Evolutionary conservation across 2,888 invertebrate genomes (phyloP).

Genomic region (Himalopsyche tibetana): DNA sequence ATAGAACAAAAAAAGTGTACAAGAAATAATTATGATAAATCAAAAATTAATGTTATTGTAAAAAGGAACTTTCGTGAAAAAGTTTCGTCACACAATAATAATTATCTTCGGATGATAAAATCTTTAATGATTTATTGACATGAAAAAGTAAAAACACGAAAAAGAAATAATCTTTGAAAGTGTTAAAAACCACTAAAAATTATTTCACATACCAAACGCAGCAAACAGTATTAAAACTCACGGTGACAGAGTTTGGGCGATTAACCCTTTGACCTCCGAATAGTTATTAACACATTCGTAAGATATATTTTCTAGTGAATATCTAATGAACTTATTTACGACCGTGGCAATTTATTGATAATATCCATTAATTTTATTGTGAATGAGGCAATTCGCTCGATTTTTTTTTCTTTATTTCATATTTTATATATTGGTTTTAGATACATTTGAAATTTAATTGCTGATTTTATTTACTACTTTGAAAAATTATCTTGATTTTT

Average conservation of each 20-base stretch:
- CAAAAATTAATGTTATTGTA: too few species aligned
- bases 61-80: too few species aligned
- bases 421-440: not conserved
- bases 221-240: not conserved
- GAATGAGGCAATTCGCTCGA: slow-evolving; percentile 31
- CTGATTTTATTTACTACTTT: slow-evolving; percentile 18
- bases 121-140: too few species aligned
- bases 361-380: slow-evolving; percentile 32
- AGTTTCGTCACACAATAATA: too few species aligned
- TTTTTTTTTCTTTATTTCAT: slow-evolving; percentile 6
- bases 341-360: slow-evolving; percentile 37
- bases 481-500: not conserved
- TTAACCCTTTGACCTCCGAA: slow-evolving; percentile 38
- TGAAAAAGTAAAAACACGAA: too few species aligned
- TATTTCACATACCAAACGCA: slow-evolving; percentile 1
- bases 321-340: slow-evolving; percentile 40
- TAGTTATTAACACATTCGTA: slow-evolving; percentile 42
- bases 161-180: not conserved
- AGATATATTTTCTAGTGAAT: slow-evolving; percentile 27
- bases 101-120: too few species aligned
- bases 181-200: slow-evolving; percentile 17
- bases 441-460: slow-evolving; percentile 8
- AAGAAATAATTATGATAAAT: too few species aligned
- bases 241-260: slow-evolving; percentile 38
- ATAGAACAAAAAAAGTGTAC: too few species aligned